Evolutionary conservation across 2,113 vertebrate species (phyloP).

Genomic region (Acanthochromis polyacanthus): DNA sequence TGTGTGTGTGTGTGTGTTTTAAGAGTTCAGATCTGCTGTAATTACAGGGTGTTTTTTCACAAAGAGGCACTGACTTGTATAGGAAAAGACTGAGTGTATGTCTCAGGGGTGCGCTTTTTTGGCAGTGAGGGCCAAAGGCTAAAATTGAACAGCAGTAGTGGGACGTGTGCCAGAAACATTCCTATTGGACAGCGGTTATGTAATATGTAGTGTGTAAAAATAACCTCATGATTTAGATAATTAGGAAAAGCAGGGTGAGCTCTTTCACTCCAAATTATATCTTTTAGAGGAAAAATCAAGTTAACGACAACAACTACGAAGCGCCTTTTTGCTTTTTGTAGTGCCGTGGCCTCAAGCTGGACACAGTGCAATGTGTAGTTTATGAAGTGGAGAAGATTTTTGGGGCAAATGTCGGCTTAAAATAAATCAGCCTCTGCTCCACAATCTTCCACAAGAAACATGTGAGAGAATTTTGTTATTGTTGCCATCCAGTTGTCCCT

Average conservation of each 20-base stretch:
- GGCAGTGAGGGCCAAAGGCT: conserved; percentile 52
- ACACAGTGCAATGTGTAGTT: conserved; percentile 5
- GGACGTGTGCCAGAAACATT: conserved; percentile 58
- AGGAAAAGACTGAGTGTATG: conserved; percentile 32
- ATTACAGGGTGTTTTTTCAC: conserved; percentile 60
- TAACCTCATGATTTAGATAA: conserved; percentile 42
- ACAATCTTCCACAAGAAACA: conserved; percentile 51
- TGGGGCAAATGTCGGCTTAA: conserved; percentile 38
- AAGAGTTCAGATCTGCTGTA: conserved; percentile 49
- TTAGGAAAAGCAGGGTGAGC: conserved; percentile 14
- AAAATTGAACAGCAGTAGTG: conserved; percentile 73
- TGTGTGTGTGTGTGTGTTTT: conserved; percentile 14
- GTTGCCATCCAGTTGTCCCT: conserved; percentile 36
- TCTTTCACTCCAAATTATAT: conserved; percentile 4
- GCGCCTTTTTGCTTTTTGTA: neutral
- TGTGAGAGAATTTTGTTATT: conserved; percentile 55
- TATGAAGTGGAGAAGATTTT: conserved; percentile 12
- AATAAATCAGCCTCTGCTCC: conserved; percentile 44
- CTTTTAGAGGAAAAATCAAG: neutral
- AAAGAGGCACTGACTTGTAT: conserved; percentile 57
- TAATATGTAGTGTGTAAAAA: conserved; percentile 55
- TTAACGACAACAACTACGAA: neutral
- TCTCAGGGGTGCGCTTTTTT: conserved; percentile 46
- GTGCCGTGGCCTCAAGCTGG: conserved; percentile 4
- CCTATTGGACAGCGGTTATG: conserved; percentile 48